Percentiles rank a stretch among this genome's conserved stretches.
Evolutionary conservation across 1,140 invertebrate species (phyloP).

Genomic region (Cryptotermes secundus): DNA sequence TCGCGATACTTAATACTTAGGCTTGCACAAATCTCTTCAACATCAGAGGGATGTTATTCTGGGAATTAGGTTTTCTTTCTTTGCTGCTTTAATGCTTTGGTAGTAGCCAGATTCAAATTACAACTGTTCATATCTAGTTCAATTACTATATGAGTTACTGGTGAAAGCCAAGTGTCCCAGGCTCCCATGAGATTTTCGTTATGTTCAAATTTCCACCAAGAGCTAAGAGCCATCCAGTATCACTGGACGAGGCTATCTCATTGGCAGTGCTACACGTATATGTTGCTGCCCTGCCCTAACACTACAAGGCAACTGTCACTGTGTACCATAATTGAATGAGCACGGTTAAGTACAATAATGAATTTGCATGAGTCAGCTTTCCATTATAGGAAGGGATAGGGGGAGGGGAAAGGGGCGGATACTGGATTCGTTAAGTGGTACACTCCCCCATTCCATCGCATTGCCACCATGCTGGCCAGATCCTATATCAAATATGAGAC

Average conservation of each 20-base stretch:
- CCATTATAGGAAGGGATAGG: not conserved
- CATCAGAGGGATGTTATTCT: no score
- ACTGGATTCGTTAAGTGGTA: not conserved
- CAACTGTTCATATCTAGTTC: not conserved
- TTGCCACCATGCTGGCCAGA: not conserved
- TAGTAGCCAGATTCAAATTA: no score
- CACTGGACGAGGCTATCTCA: no score
- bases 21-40: no score
- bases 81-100: no score
- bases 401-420: no score
- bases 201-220: not conserved
- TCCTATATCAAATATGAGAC: not conserved
- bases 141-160: not conserved
- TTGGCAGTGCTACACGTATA: no score
- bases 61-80: no score
- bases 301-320: not conserved
- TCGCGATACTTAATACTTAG: no score
- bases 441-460: no score
- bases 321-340: slow-evolving; percentile 4
- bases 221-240: not conserved
- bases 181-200: not conserved
- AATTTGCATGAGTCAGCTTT: not conserved
- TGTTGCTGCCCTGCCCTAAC: not conserved
- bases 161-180: not conserved
- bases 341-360: not conserved